Conservation (phyloP, 2,888 invertebrate genomes). For the Caenorhabditis sp. region DNA sequence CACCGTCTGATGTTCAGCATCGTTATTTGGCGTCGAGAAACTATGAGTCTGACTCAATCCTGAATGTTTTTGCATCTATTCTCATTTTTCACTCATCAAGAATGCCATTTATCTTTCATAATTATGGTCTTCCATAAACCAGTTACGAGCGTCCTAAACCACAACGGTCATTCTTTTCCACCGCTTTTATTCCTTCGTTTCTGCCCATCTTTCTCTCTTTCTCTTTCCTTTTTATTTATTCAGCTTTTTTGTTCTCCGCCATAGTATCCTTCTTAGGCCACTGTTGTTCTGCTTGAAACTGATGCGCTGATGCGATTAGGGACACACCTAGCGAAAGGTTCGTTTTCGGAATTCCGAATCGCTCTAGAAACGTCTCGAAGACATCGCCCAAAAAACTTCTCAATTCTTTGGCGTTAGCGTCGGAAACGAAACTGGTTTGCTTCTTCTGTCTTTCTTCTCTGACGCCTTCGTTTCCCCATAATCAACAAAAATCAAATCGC, state of each 20-base stretch:
- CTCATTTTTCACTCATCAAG: too few relatives aligned
- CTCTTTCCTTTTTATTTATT: constrained; percentile 21
- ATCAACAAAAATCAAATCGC: constrained; percentile 52
- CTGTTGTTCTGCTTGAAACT: neutral
- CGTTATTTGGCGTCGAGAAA: too few relatives aligned
- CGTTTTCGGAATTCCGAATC: constrained; percentile 10
- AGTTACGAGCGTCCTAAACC: neutral
- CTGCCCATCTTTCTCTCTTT: neutral
- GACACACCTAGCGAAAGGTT: constrained; percentile 16
- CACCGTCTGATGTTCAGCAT: neutral
- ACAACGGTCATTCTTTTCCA: neutral
- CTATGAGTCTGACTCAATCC: too few relatives aligned
- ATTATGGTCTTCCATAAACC: too few relatives aligned
- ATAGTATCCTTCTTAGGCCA: constrained; percentile 7
- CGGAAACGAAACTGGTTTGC: constrained; percentile 35
- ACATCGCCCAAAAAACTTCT: constrained; percentile 8
- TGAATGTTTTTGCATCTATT: too few relatives aligned
- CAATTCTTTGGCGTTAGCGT: neutral
- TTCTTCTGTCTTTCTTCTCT: constrained; percentile 3
- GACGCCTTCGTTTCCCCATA: constrained; percentile 14
- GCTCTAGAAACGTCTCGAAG: constrained; percentile 9
- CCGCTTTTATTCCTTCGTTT: too few relatives aligned
- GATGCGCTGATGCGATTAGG: constrained; percentile 39
- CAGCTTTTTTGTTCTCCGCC: constrained; percentile 28
- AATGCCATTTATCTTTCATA: too few relatives aligned